Evolutionary conservation across 2,113 vertebrate species (phyloP), one percentile per base, ranked within the genome.

Genomic region (Corydoras maculifer): DNA sequence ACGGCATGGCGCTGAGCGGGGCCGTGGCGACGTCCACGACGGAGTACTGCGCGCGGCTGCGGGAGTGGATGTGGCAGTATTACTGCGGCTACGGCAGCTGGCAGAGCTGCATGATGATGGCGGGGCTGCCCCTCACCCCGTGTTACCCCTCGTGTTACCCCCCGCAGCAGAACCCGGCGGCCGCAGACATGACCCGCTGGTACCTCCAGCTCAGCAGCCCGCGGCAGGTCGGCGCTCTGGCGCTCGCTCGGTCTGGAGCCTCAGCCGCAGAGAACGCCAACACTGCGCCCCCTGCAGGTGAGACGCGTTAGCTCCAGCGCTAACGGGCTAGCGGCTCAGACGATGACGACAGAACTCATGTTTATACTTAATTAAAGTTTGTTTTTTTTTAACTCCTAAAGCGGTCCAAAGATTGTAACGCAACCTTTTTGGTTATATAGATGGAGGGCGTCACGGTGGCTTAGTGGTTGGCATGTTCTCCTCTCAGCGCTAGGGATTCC

Each of bases 21-120:
- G 48, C 18, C 25, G 62, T 58, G 1, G 29, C 57, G 8, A 77
- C 75, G 9, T 83, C 84, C 0, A 90, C 86, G 18, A 84, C 84
- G 9, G 91, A 94, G 62, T 97, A 97, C 82, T 93, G 93, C 62
- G 87, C 84, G 57, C 85, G 87, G 68, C 85, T 97, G 72, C 94
- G 94, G 85, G 91, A 89, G 72, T 97, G 94, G 94, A 92, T 97
- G 64, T 97, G 94, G 94, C 91, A 92, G 78, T 93, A 91, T 60
- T 92, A 96, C 88, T 93, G 92, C 84, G 89, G 92, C 0, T 88
- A 91, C 78, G 81, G 91, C 14, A 86, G 78, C 83, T 95, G 93
- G 94, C 93, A 94, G 82, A 87, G 84, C 88, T 91, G 91, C 82
- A 9, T 80, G 73, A 32, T 80, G 12, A 76, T 86, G 58, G 80